These are phyloP conservation scores for Myanophis thanlyinensis DNA, from an alignment of 2,113 vertebrate genomes.

Conservation along the genomic window DNA sequence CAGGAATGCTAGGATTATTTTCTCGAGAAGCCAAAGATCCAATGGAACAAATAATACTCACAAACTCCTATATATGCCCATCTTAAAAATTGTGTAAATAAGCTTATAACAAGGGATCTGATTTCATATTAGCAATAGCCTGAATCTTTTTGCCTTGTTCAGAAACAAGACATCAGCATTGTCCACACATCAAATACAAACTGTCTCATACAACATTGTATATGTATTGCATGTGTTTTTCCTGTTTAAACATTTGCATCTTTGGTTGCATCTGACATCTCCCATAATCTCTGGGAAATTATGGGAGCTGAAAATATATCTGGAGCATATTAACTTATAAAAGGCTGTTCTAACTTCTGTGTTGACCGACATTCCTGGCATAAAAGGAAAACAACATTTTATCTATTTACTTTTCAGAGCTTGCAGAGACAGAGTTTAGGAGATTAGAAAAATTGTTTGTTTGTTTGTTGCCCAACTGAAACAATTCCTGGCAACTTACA, in stretches of 20 bases:
- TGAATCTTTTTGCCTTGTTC: background rate
- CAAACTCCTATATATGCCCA: background rate
- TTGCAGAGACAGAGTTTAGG: background rate
- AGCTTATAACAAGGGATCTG: background rate
- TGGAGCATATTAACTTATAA: background rate
- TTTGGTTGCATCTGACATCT: background rate
- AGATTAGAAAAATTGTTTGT: background rate
- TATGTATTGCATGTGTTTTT: background rate
- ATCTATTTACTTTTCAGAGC: background rate
- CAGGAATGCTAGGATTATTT: background rate
- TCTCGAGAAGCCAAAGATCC: background rate
- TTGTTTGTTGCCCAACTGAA: background rate
- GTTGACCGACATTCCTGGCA: background rate
- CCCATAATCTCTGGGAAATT: background rate
- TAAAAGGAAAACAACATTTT: background rate
- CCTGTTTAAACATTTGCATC: background rate
- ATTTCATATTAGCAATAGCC: background rate
- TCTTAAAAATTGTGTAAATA: background rate
- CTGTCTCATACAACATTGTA: background rate
- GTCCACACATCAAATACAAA: background rate
- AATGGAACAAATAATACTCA: background rate
- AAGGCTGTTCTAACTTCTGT: background rate
- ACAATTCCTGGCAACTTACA: background rate
- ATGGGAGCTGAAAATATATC: background rate
- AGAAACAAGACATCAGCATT: background rate